A percentile compares a stretch with the other conserved stretches of the same genome.
Evolutionary conservation across 2,113 vertebrate genomes (phyloP).

Genomic region (Choloepus hoffmanni): DNA sequence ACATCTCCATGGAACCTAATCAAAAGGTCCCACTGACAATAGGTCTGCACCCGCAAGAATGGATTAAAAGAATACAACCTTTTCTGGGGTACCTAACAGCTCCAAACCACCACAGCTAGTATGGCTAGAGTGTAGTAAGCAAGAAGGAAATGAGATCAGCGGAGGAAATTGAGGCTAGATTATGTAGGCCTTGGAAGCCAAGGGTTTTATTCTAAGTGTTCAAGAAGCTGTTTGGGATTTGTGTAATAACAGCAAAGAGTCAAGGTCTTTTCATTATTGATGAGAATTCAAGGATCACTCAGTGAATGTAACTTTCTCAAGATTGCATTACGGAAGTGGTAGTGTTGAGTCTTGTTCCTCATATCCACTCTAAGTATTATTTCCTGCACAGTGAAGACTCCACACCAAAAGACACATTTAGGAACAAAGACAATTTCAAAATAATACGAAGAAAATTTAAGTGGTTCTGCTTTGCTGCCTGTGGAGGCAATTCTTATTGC

Average conservation of each 20-base stretch:
- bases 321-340: neutral
- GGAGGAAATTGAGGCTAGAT: accelerated
- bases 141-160: neutral
- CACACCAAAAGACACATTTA: neutral
- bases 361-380: neutral
- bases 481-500: neutral
- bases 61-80: too few relatives aligned
- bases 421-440: neutral
- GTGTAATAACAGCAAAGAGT: neutral
- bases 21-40: too few relatives aligned
- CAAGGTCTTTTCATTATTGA: neutral
- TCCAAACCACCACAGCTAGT: too few relatives aligned
- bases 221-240: neutral
- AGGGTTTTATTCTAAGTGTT: neutral
- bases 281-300: neutral
- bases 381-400: neutral
- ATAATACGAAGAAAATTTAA: slow-evolving; percentile 10
- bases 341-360: neutral
- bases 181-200: neutral
- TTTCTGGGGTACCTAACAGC: too few relatives aligned
- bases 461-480: neutral
- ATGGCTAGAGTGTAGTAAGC: neutral
- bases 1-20: too few relatives aligned
- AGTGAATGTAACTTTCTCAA: neutral
- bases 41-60: too few relatives aligned